These are phyloP conservation scores for Rhagonycha fulva DNA, from an alignment of 2,888 invertebrate species.

Conservation along the genomic window DNA sequence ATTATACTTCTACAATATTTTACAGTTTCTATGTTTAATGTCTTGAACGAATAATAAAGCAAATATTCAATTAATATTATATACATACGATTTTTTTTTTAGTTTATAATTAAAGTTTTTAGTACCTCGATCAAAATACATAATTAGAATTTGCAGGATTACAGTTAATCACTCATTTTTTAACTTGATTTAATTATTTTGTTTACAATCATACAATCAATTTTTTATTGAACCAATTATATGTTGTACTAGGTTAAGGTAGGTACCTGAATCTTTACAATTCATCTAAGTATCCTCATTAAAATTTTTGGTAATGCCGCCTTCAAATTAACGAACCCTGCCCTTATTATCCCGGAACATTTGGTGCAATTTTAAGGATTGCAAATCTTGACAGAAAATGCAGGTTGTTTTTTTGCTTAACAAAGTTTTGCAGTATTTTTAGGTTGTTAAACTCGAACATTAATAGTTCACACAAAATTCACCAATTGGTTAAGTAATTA, in stretches of 20 bases:
- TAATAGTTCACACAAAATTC: not conserved
- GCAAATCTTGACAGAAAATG: not conserved
- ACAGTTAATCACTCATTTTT: not conserved
- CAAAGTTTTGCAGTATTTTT: not conserved
- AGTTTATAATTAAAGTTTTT: no score
- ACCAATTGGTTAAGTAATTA: not conserved
- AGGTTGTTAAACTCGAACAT: not conserved
- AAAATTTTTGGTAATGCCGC: not conserved
- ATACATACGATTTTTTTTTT: no score
- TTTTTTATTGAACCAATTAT: not conserved
- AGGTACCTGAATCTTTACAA: not conserved
- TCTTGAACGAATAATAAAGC: not conserved
- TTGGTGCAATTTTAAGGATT: not conserved
- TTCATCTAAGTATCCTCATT: not conserved
- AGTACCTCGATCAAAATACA: not conserved
- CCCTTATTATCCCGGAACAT: not conserved
- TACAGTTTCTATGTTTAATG: not conserved
- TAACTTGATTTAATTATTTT: not conserved
- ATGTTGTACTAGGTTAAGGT: not conserved
- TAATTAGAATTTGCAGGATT: not conserved
- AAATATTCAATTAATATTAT: not conserved
- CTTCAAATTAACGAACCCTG: not conserved
- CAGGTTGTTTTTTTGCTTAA: not conserved
- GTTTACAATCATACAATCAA: not conserved
- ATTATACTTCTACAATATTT: not conserved